phyloP scores from a whole-genome alignment of 2,797 vertebrate genomes.

The Sebastes minor region DNA sequence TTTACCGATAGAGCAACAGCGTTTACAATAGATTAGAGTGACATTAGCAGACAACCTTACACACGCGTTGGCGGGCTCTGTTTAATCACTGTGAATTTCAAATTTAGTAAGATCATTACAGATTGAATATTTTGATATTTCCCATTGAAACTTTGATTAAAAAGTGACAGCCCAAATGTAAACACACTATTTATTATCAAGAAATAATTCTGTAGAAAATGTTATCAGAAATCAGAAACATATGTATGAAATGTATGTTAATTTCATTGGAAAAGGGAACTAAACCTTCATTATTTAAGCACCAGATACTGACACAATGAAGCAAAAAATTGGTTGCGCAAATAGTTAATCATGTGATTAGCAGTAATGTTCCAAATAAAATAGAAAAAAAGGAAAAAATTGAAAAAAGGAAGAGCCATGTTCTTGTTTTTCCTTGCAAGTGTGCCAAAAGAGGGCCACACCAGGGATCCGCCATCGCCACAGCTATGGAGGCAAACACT shows the following conservation, averaged over 20 bases:
- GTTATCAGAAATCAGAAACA: background rate
- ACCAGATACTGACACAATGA: background rate
- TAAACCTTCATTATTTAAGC: background rate
- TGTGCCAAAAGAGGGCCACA: background rate
- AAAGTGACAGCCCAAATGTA: background rate
- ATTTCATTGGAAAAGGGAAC: background rate
- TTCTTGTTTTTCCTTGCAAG: constrained; percentile 2
- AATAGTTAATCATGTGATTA: background rate
- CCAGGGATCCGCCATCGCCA: background rate
- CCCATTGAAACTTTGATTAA: background rate
- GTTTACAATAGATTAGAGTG: background rate
- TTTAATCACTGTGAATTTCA: too few species aligned
- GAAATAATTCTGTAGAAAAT: background rate
- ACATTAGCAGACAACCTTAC: background rate
- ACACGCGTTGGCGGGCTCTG: background rate
- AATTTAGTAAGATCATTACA: background rate
- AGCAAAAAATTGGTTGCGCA: background rate
- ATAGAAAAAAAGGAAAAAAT: too few species aligned
- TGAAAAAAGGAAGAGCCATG: background rate
- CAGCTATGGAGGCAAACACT: constrained; percentile 6
- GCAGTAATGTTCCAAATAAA: background rate
- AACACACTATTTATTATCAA: background rate
- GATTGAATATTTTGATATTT: background rate
- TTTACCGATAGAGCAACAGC: background rate
- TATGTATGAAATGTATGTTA: background rate